Conservation (phyloP, 1,140 invertebrate species). For the Danaus plexippus region DNA sequence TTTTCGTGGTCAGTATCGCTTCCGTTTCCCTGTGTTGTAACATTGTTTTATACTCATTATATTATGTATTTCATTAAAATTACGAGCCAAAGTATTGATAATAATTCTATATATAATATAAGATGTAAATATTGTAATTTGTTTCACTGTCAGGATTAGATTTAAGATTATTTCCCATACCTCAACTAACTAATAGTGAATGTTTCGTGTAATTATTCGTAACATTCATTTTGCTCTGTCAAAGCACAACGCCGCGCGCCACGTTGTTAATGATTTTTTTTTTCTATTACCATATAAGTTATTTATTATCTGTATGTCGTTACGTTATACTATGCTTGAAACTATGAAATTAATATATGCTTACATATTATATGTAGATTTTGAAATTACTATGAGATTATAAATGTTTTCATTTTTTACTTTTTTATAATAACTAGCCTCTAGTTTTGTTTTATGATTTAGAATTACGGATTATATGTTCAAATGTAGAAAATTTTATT, state of each 20-base stretch:
- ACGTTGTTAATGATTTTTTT: conserved; percentile 34
- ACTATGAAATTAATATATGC: conserved; percentile 17
- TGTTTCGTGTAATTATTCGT: conserved; percentile 31
- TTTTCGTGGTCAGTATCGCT: conserved; percentile 47
- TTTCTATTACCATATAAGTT: conserved; percentile 29
- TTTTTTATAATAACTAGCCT: conserved; percentile 58
- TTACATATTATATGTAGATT: conserved; percentile 36
- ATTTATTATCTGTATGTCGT: conserved; percentile 56
- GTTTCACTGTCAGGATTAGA: conserved; percentile 53
- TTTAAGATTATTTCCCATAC: conserved; percentile 50
- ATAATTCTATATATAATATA: conserved; percentile 43
- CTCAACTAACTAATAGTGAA: conserved; percentile 50
- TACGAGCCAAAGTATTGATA: conserved; percentile 62
- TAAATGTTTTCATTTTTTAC: conserved; percentile 54
- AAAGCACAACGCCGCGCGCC: conserved; percentile 40
- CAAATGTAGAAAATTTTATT: conserved; percentile 16
- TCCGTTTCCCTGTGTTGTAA: conserved; percentile 37
- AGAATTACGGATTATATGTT: conserved; percentile 18
- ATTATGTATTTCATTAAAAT: conserved; percentile 7
- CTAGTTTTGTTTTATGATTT: conserved; percentile 19
- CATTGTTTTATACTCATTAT: conserved; percentile 60
- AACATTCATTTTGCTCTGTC: conserved; percentile 29
- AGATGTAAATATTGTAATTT: conserved; percentile 61
- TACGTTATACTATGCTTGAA: conserved; percentile 28
- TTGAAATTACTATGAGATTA: conserved; percentile 70